Evolutionary conservation across 2,888 invertebrate species (phyloP), one percentile per base, ranked within the genome.

Genomic region (Volucella bombylans): DNA sequence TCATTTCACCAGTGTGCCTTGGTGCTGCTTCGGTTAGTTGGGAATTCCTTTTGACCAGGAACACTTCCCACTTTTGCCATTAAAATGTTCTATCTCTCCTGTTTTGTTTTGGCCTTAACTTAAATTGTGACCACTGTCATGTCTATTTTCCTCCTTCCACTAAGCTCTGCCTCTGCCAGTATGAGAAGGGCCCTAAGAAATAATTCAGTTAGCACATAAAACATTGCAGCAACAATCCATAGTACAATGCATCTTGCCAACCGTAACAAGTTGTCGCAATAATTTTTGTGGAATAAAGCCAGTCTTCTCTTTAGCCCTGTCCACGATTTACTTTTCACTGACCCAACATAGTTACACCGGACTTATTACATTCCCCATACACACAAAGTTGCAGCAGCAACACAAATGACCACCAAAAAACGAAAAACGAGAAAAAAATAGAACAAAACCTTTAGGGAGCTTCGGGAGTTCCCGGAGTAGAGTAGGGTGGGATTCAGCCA

Each of bases 191-290:
- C 6, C 31, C 62, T 62, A 52, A 81, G 80, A 77, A 68, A 85
- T 85, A 85, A 85, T 85, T 85, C 85, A 85, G 80, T 85, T 85
- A 81, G 77, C 81, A 85, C 81, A 85, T 85, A 85, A 85, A 85
- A 85, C 85, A 81, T 81, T 81, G 81, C 81, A 85, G 62, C 85
- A 85, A 85, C 85, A 85, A 81, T 80, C 81, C 80, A 72, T 81
- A 81, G 85, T 47, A 81, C 87, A 87, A 87, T 87, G 85, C 87
- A 86, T 87, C 87, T 87, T 76, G 67, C 88, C 87, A 87, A 88
- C 87, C 88, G 87, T 87, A 87, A 87, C 87, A 88, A 87, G 88
- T 87, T 88, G 87, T 87, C 87, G 87, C 82, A 88, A 87, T 88
- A 87, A 87, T 83, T 86, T 82, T 77, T 85, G 81, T 72, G 83